Conservation (phyloP, 2,797 vertebrate species). For the Gymnocypris eckloni region DNA sequence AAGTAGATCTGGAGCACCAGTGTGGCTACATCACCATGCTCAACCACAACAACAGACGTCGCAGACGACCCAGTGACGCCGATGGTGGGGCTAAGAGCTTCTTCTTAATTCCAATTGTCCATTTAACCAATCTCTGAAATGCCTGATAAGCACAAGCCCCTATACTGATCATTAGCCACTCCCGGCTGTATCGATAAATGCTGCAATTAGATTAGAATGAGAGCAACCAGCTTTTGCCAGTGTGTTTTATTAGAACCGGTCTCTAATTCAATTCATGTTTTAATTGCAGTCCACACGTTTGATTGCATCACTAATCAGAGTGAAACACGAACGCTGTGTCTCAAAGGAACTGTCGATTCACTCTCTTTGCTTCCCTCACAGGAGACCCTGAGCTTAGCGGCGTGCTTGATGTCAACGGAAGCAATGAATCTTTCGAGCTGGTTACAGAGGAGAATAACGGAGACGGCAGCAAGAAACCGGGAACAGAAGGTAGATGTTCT, state of each 20-base stretch:
- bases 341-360: slow-evolving; percentile 11
- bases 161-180: slow-evolving; percentile 30
- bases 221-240: slow-evolving; percentile 17
- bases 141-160: slow-evolving; percentile 38
- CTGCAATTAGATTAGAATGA: neutral
- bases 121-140: slow-evolving; percentile 12
- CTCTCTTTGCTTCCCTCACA: slow-evolving; percentile 62
- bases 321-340: slow-evolving; percentile 5
- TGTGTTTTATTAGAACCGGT: slow-evolving; percentile 30
- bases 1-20: slow-evolving; percentile 92
- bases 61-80: slow-evolving; percentile 86
- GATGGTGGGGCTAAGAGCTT: slow-evolving; percentile 86
- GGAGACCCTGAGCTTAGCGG: slow-evolving; percentile 89
- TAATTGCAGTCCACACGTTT: slow-evolving; percentile 43
- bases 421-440: slow-evolving; percentile 97
- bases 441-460: slow-evolving; percentile 89
- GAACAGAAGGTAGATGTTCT: slow-evolving; percentile 78
- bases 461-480: slow-evolving; percentile 81
- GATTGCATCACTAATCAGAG: slow-evolving; percentile 41
- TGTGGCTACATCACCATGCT: slow-evolving; percentile 97
- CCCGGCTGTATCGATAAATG: slow-evolving; percentile 19
- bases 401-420: slow-evolving; percentile 91
- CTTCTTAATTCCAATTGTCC: neutral
- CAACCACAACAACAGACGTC: slow-evolving; percentile 86
- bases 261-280: slow-evolving; percentile 49